A percentile compares a stretch with the other conserved stretches of the same genome.
Conservation (phyloP, 2,888 invertebrate species). For the Isotomurus palustris region DNA sequence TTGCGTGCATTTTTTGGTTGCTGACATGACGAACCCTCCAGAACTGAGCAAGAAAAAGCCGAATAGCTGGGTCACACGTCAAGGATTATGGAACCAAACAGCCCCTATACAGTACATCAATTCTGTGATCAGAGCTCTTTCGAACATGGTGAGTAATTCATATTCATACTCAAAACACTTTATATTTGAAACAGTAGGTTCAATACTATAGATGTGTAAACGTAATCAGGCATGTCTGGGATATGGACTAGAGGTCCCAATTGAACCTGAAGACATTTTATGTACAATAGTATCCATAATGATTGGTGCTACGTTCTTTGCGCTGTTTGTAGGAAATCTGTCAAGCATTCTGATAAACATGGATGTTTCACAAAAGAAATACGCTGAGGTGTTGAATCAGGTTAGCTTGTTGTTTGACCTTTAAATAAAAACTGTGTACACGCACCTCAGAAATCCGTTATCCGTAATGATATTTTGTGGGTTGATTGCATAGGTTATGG, state of each 20-base stretch:
- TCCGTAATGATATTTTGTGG: too few relatives aligned
- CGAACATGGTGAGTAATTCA: slow-evolving; percentile 31
- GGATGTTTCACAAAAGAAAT: slow-evolving; percentile 33
- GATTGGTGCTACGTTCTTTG: slow-evolving; percentile 32
- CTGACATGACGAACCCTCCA: slow-evolving; percentile 19
- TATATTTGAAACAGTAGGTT: too few relatives aligned
- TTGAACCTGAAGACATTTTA: slow-evolving; percentile 29
- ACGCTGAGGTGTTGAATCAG: slow-evolving; percentile 34
- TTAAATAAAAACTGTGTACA: not conserved
- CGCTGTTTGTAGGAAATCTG: slow-evolving; percentile 33
- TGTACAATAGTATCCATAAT: slow-evolving; percentile 34
- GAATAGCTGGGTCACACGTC: slow-evolving; percentile 17
- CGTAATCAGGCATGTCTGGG: slow-evolving; percentile 26
- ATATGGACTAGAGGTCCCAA: slow-evolving; percentile 33
- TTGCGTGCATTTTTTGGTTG: slow-evolving; percentile 34
- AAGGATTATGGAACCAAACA: slow-evolving; percentile 26
- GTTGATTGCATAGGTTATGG: slow-evolving; percentile 12
- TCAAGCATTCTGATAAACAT: slow-evolving; percentile 32
- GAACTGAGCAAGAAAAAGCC: not conserved
- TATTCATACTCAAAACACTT: too few relatives aligned
- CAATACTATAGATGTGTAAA: too few relatives aligned
- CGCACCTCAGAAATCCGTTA: not conserved
- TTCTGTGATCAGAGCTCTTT: slow-evolving; percentile 29
- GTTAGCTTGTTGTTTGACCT: slow-evolving; percentile 2
- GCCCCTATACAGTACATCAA: slow-evolving; percentile 26